Percentiles rank a stretch among this genome's conserved stretches.
Conservation (phyloP, 1,140 invertebrate genomes). For the Aphelenchoides besseyi region DNA sequence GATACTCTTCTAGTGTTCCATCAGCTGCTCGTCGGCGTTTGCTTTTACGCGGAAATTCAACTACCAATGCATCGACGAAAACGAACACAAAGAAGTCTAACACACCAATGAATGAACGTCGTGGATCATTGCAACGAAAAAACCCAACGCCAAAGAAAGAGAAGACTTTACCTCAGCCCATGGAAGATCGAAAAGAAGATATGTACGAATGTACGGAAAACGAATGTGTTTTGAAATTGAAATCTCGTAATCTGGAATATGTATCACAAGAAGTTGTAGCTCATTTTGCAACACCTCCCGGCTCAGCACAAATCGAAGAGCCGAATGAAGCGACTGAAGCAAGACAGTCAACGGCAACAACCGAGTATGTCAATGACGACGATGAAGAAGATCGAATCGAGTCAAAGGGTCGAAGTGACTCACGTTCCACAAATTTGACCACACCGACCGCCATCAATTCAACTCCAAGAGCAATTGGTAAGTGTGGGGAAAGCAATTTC, state of each 20-base stretch:
- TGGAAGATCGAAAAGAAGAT: neutral
- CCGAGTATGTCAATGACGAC: neutral
- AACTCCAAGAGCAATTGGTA: neutral
- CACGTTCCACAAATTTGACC: neutral
- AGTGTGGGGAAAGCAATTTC: too few relatives aligned
- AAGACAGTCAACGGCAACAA: neutral
- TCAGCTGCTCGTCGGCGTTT: neutral
- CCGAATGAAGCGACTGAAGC: conserved; percentile 4
- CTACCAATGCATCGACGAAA: neutral
- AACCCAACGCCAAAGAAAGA: neutral
- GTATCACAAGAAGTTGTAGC: neutral
- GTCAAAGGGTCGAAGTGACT: neutral
- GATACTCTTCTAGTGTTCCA: neutral
- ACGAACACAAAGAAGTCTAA: neutral
- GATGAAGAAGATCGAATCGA: neutral
- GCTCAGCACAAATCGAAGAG: neutral
- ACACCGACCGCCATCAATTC: neutral
- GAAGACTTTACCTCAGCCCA: neutral
- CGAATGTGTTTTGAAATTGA: neutral
- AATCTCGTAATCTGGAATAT: neutral
- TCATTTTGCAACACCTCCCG: neutral
- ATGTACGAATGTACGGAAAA: neutral
- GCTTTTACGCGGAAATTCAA: neutral
- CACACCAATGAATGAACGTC: too few relatives aligned
- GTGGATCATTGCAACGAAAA: neutral